These are phyloP conservation scores for Patella caerulea DNA, from an alignment of 2,888 invertebrate genomes.

Conservation along the genomic window DNA sequence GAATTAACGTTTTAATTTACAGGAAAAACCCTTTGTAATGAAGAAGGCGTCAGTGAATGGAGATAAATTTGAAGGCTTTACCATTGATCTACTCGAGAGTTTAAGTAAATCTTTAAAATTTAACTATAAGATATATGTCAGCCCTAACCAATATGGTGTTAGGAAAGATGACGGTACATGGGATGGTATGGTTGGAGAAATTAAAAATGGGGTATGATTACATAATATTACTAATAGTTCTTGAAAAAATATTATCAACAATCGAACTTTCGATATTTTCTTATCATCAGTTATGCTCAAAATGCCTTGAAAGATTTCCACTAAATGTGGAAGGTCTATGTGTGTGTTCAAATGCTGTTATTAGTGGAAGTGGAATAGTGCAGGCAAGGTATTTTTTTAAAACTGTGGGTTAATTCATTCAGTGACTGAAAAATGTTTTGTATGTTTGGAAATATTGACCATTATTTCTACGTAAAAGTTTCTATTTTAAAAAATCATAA, in stretches of 20 bases:
- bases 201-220: slow-evolving; percentile 48
- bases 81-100: slow-evolving; percentile 55
- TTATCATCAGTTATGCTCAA: too few relatives aligned
- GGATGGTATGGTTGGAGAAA: slow-evolving; percentile 60
- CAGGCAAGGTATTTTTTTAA: too few relatives aligned
- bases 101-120: slow-evolving; percentile 50
- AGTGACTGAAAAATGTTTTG: too few relatives aligned
- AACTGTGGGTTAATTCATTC: too few relatives aligned
- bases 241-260: neutral
- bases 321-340: too few relatives aligned
- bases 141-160: slow-evolving; percentile 49
- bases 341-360: too few relatives aligned
- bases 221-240: neutral
- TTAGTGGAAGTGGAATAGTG: too few relatives aligned
- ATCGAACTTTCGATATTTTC: neutral
- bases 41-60: slow-evolving; percentile 10
- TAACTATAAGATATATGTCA: slow-evolving; percentile 49
- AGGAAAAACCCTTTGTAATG: slow-evolving; percentile 64
- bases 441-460: neutral
- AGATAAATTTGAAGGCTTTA: slow-evolving; percentile 55
- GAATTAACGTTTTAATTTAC: slow-evolving; percentile 12
- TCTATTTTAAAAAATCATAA: neutral
- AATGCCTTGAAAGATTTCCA: too few relatives aligned
- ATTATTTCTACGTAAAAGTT: slow-evolving; percentile 17
- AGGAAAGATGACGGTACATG: slow-evolving; percentile 35